Evolutionary conservation across 2,113 vertebrate species (phyloP).

Genomic region (Haemorhous mexicanus): DNA sequence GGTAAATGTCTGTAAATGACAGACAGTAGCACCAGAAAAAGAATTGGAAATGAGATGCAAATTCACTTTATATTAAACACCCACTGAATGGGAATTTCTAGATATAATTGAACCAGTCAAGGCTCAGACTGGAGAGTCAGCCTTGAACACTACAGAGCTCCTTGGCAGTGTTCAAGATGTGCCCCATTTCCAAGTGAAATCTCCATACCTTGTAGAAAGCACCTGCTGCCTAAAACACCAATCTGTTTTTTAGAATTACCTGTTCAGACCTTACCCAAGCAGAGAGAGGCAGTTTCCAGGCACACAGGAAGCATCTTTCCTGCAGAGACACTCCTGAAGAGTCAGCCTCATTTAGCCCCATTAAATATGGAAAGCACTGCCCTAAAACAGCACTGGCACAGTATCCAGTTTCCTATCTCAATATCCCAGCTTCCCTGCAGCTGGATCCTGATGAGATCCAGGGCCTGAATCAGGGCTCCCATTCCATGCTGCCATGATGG

Average conservation of each 20-base stretch:
- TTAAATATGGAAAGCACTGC: not conserved
- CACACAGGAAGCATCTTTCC: not conserved
- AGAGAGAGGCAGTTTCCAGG: not conserved
- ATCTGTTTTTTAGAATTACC: not conserved
- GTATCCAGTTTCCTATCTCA: not conserved
- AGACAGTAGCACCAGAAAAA: not conserved
- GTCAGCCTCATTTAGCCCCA: not conserved
- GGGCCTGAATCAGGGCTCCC: not conserved
- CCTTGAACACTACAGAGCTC: not conserved
- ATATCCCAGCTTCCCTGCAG: not conserved
- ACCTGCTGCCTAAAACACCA: not conserved
- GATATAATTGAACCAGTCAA: not conserved
- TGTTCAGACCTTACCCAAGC: not conserved
- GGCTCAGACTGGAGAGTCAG: not conserved
- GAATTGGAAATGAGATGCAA: not conserved
- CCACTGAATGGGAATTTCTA: not conserved
- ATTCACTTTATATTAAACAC: not conserved
- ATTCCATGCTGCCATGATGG: not conserved
- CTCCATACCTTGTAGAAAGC: not conserved
- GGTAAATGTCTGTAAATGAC: not conserved
- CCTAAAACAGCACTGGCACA: not conserved
- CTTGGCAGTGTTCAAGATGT: not conserved
- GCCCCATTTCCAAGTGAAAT: not conserved
- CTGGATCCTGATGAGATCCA: not conserved
- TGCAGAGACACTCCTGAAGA: not conserved